Evolutionary conservation across 2,888 invertebrate genomes (phyloP).

Genomic region (Stenolophus ochropezus): DNA sequence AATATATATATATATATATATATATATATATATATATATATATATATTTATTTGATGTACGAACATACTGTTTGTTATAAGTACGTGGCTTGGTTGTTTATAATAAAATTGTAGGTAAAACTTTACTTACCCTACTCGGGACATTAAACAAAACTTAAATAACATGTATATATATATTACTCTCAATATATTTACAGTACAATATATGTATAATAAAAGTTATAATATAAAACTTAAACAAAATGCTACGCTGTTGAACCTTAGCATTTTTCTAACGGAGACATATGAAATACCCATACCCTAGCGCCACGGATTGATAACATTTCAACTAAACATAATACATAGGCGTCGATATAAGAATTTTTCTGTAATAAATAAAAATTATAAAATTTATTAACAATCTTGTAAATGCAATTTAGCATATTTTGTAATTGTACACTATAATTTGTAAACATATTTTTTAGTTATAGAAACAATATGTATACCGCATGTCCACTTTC

Average conservation of each 20-base stretch:
- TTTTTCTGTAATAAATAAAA: constrained; percentile 32
- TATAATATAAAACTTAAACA: constrained; percentile 24
- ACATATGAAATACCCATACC: constrained; percentile 39
- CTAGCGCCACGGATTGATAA: constrained; percentile 51
- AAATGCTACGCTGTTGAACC: constrained; percentile 48
- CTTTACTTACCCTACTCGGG: constrained; percentile 43
- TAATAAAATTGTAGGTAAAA: constrained; percentile 14
- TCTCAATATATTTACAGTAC: constrained; percentile 1
- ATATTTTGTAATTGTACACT: background rate
- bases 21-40: background rate
- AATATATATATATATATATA: background rate
- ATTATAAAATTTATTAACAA: constrained; percentile 17
- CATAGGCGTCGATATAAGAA: constrained; percentile 56
- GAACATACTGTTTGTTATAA: background rate
- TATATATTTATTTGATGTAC: constrained; percentile 14
- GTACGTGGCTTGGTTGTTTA: constrained; percentile 51
- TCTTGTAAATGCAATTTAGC: background rate
- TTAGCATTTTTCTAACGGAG: constrained; percentile 53
- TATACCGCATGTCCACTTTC: too few species aligned
- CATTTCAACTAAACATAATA: constrained; percentile 46
- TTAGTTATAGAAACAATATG: background rate
- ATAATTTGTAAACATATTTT: background rate
- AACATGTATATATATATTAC: constrained; percentile 7
- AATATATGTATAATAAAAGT: constrained; percentile 10
- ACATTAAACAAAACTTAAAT: background rate